These are phyloP conservation scores for Chelidonichthys spinosus DNA, from an alignment of 2,797 vertebrate species.

Conservation along the genomic window DNA sequence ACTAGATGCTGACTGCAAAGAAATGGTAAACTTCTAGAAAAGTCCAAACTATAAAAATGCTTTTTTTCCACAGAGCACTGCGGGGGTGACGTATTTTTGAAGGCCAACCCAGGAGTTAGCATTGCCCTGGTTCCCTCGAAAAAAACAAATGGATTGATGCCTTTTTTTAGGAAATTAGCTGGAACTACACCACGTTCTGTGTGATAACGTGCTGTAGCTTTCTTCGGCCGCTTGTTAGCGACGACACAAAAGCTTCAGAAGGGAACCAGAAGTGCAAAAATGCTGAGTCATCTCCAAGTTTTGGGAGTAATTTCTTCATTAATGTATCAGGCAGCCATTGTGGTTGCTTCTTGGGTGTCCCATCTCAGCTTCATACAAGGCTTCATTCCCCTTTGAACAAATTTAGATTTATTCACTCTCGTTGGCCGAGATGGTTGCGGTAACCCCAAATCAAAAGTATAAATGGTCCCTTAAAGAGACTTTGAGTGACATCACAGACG, in stretches of 20 bases:
- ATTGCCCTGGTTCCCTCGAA: too few species aligned
- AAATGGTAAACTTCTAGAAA: conserved; percentile 3
- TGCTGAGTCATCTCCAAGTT: not conserved
- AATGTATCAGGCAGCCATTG: not conserved
- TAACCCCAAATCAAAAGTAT: conserved; percentile 3
- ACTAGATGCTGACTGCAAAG: not conserved
- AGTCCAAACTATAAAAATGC: conserved; percentile 11
- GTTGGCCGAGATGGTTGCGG: not conserved
- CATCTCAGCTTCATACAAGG: not conserved
- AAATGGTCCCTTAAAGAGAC: conserved; percentile 12
- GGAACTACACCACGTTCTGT: not conserved
- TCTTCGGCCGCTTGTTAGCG: not conserved
- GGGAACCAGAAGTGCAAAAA: not conserved
- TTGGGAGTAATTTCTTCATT: conserved; percentile 4
- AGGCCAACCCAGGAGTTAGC: too few species aligned
- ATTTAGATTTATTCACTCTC: not conserved
- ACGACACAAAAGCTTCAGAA: not conserved
- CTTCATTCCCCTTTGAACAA: not conserved
- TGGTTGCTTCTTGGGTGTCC: not conserved
- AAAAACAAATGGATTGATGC: too few species aligned
- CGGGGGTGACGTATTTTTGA: too few species aligned
- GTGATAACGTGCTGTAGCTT: not conserved
- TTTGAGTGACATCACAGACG: not conserved
- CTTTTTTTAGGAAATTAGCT: too few species aligned
- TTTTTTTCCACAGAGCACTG: not conserved